These are phyloP conservation scores for Drosophila nr. perissopoda DNA, from an alignment of 2,888 invertebrate genomes.

Conservation along the genomic window DNA sequence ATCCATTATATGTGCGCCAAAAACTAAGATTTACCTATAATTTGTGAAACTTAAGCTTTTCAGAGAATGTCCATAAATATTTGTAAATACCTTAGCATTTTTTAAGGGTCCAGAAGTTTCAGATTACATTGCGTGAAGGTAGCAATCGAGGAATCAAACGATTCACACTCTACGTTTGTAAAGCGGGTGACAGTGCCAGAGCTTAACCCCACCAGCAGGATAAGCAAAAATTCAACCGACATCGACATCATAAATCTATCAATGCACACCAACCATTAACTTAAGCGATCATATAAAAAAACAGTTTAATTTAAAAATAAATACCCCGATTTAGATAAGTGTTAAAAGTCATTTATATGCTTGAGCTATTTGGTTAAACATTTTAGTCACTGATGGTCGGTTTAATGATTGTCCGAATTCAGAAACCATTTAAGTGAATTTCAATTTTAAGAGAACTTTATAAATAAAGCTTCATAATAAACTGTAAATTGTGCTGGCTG, in stretches of 20 bases:
- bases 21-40: slow-evolving; percentile 32
- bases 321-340: neutral
- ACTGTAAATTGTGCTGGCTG: slow-evolving; percentile 18
- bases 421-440: neutral
- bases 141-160: slow-evolving; percentile 10
- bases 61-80: neutral
- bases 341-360: neutral
- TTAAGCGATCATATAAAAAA: neutral
- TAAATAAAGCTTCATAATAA: neutral
- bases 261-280: neutral
- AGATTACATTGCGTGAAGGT: slow-evolving; percentile 16
- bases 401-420: neutral
- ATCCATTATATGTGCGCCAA: slow-evolving; percentile 40
- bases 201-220: neutral
- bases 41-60: neutral
- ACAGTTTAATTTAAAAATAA: neutral
- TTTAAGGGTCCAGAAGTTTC: slow-evolving; percentile 14
- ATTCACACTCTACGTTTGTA: slow-evolving; percentile 31
- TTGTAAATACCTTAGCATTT: slow-evolving; percentile 20
- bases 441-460: neutral
- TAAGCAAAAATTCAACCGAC: neutral
- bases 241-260: neutral
- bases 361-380: neutral
- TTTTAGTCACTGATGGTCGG: neutral
- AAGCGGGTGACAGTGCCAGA: slow-evolving; percentile 1